These are phyloP conservation scores for Ormyrus rosae DNA, from an alignment of 2,888 invertebrate species.

Conservation along the genomic window DNA sequence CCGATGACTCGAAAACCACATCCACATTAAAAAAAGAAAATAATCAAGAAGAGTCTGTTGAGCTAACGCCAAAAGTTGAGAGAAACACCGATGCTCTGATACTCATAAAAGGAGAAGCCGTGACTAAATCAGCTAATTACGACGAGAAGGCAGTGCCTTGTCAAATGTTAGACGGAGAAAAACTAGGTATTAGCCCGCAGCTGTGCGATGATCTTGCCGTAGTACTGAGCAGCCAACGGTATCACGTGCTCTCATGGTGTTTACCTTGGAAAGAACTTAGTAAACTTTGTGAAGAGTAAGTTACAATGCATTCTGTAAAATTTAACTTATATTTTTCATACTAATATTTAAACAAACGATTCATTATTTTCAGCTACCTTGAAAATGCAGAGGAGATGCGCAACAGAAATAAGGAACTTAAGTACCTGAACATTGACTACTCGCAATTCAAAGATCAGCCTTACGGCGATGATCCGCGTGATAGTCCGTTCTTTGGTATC, in stretches of 20 bases:
- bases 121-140: slow-evolving; percentile 79
- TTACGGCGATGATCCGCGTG: slow-evolving; percentile 77
- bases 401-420: slow-evolving; percentile 81
- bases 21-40: slow-evolving; percentile 58
- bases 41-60: not conserved
- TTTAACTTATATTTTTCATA: not conserved
- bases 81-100: slow-evolving; percentile 76
- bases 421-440: slow-evolving; percentile 85
- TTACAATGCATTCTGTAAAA: not conserved
- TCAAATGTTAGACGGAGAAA: slow-evolving; percentile 80
- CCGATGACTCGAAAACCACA: slow-evolving; percentile 59
- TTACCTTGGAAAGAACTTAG: slow-evolving; percentile 80
- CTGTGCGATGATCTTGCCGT: slow-evolving; percentile 85
- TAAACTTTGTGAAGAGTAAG: slow-evolving; percentile 76
- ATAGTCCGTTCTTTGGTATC: slow-evolving; percentile 79
- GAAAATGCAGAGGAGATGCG: slow-evolving; percentile 80
- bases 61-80: slow-evolving; percentile 75
- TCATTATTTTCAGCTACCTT: slow-evolving; percentile 74
- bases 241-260: slow-evolving; percentile 85
- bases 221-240: slow-evolving; percentile 83
- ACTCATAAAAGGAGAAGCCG: slow-evolving; percentile 77
- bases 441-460: slow-evolving; percentile 82
- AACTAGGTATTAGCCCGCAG: slow-evolving; percentile 81
- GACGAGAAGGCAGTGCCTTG: slow-evolving; percentile 81
- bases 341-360: not conserved